Evolutionary conservation across 2,113 vertebrate species (phyloP), one percentile per base, ranked within the genome.

Genomic region (Cynoglossus semilaevis): DNA sequence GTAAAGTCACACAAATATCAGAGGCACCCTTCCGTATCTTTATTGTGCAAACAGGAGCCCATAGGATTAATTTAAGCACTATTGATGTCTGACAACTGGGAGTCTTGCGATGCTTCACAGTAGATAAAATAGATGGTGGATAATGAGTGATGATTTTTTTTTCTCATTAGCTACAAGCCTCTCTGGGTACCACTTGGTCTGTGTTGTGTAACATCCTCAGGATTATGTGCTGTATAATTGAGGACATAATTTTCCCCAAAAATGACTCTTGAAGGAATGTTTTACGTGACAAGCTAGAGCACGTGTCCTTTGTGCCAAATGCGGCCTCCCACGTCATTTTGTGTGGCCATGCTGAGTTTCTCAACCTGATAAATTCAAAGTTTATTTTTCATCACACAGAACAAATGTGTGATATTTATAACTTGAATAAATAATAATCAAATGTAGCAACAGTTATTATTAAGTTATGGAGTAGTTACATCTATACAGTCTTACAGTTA

Each of bases 71-170:
- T 86, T 81, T 85, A 61, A 84, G 80, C 79, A 70, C 71, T 77
- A 84, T 67, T 87, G 87, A 89, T 86, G 85, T 89, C 75, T 87
- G 86, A 87, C 87, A 81, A 77, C 87, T 87, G 84, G 81, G 84
- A 88, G 75, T 85, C 81, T 52, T 5, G 77, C 78, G 80, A 85
- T 80, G 81, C 76, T 80, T 80, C 73, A 67, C 60, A 82, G 83
- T 79, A 81, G 85, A 88, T 87, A 82, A 86, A 85, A 75, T 89
- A 88, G 82, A 89, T 85, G 81, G 81, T 79, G 83, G 84, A 88
- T 89, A 89, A 88, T 82, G 79, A 88, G 81, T 48, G 6, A 70
- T 73, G 70, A 71, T 69, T 67, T 70, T 58, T 59, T 34, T 50
- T 51, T 51, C n/a, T 60, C 57, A 49, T 70, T 73, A 58, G 81